These are phyloP conservation scores for Lagenorhynchus albirostris DNA, from an alignment of 2,113 vertebrate species.

Conservation along the genomic window DNA sequence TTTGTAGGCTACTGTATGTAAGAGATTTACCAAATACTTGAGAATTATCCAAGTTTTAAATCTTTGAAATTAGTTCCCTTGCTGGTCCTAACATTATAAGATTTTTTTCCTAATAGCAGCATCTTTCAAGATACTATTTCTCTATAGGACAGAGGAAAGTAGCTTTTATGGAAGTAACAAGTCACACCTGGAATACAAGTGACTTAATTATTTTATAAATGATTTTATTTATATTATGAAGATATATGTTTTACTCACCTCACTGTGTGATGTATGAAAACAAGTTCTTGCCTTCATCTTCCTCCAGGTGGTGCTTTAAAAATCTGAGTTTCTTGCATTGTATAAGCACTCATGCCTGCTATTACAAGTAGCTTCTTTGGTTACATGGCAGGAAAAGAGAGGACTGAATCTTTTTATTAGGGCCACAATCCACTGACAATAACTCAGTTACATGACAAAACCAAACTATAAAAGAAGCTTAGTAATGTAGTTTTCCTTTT, in stretches of 20 bases:
- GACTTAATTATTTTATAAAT: neutral
- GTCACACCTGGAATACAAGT: neutral
- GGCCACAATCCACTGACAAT: rapidly evolving
- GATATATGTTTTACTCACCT: neutral
- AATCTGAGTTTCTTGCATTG: neutral
- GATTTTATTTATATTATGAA: neutral
- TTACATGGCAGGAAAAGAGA: neutral
- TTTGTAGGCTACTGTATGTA: neutral
- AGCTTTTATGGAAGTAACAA: neutral
- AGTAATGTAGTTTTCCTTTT: neutral
- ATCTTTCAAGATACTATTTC: neutral
- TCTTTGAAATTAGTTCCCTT: neutral
- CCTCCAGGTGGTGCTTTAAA: neutral
- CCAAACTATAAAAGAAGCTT: neutral
- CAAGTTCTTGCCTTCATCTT: neutral
- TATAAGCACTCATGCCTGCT: neutral
- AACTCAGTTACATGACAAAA: neutral
- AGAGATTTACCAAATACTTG: neutral
- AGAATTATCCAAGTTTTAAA: neutral
- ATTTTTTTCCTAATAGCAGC: neutral
- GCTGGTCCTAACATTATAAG: neutral
- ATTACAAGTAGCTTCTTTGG: neutral
- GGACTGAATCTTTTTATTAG: neutral
- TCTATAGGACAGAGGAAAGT: neutral
- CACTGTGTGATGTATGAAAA: neutral